A percentile compares a stretch with the other conserved stretches of the same genome.
Conservation (phyloP, 2,888 invertebrate species). For the Campoplex capitator region DNA sequence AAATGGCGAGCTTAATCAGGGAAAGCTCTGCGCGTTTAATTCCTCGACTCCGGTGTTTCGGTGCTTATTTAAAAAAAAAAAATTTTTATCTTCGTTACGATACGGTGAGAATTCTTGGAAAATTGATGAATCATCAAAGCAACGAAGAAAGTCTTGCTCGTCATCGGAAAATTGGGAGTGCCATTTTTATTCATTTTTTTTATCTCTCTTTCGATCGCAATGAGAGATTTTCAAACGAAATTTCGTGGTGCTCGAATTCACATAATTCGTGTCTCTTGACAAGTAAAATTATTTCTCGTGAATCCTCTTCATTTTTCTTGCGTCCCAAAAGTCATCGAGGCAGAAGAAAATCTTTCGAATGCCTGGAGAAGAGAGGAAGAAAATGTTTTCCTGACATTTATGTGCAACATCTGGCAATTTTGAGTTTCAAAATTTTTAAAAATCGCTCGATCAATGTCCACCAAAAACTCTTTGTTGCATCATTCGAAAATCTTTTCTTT, state of each 20-base stretch:
- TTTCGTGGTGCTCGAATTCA: too few species aligned
- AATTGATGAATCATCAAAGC: conserved; percentile 11
- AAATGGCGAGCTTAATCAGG: conserved; percentile 45
- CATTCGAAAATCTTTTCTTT: neutral
- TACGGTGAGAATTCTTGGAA: neutral
- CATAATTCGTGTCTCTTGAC: neutral
- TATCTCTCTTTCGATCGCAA: neutral
- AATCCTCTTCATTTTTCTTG: neutral
- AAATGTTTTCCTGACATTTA: neutral
- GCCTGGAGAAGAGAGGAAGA: neutral
- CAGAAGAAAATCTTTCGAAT: neutral
- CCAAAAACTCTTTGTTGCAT: neutral
- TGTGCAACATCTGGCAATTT: conserved; percentile 4
- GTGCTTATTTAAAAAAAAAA: conserved; percentile 9
- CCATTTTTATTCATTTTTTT: neutral
- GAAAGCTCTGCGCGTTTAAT: conserved; percentile 20
- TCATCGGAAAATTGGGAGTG: neutral
- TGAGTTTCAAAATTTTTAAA: neutral
- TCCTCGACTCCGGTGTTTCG: conserved; percentile 25
- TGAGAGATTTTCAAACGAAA: neutral
- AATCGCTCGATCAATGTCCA: neutral
- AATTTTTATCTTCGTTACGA: conserved; percentile 24
- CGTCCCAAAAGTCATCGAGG: neutral
- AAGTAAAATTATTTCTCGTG: neutral
- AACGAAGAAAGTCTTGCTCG: neutral